Percentiles rank a stretch among this genome's conserved stretches.
Evolutionary conservation across 2,113 vertebrate species (phyloP).

Genomic region (Leptocoma aspasia): DNA sequence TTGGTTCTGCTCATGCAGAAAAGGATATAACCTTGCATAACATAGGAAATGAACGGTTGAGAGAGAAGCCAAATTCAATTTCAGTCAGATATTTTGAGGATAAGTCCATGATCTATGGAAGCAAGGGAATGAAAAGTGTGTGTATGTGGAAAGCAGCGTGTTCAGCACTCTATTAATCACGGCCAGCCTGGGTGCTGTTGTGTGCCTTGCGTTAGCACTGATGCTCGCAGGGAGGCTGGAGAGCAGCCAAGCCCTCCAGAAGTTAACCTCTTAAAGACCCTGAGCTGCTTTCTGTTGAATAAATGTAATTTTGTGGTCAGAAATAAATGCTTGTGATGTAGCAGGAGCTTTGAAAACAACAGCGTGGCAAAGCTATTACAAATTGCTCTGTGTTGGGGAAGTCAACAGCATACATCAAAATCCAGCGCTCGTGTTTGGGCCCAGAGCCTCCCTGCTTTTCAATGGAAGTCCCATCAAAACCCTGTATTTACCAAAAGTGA

Average conservation of each 20-base stretch:
- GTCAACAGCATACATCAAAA: constrained; percentile 71
- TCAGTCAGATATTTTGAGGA: constrained; percentile 86
- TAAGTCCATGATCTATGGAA: constrained; percentile 81
- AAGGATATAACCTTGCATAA: constrained; percentile 88
- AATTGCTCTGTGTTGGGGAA: constrained; percentile 71
- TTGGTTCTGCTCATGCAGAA: constrained; percentile 87
- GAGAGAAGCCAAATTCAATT: constrained; percentile 89
- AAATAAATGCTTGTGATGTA: constrained; percentile 75
- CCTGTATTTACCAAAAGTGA: constrained; percentile 41
- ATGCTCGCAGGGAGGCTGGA: constrained; percentile 71
- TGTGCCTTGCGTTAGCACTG: constrained; percentile 68
- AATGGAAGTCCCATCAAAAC: constrained; percentile 53
- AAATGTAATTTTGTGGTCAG: constrained; percentile 79
- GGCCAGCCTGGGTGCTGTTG: constrained; percentile 64
- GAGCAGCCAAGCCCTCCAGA: constrained; percentile 75
- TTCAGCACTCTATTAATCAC: constrained; percentile 85
- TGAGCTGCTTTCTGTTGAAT: constrained; percentile 76
- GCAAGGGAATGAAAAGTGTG: constrained; percentile 73
- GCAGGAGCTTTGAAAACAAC: constrained; percentile 75
- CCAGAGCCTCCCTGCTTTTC: constrained; percentile 60
- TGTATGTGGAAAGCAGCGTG: constrained; percentile 74
- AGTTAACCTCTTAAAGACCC: constrained; percentile 84
- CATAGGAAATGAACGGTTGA: constrained; percentile 88
- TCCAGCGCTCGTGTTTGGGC: constrained; percentile 17
- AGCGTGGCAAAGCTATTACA: constrained; percentile 69